These are phyloP conservation scores for Enteromius anoplus DNA, from an alignment of 2,797 vertebrate genomes.

Conservation along the genomic window DNA sequence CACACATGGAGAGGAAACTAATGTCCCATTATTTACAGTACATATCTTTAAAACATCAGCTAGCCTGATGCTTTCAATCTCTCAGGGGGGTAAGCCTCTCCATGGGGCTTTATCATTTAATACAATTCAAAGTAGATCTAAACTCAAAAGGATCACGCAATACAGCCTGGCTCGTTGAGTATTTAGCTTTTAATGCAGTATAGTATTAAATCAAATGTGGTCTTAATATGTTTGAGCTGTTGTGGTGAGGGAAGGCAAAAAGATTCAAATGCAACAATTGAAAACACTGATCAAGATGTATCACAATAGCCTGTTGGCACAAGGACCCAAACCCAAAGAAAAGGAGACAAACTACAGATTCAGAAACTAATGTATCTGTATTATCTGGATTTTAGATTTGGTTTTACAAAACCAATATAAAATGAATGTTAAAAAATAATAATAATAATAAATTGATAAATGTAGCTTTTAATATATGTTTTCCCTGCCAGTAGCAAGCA, in stretches of 20 bases:
- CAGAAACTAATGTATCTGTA: not conserved
- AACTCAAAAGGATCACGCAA: constrained; percentile 57
- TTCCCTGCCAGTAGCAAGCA: no score
- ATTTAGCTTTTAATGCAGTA: constrained; percentile 63
- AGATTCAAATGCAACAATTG: constrained; percentile 35
- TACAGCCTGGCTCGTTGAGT: constrained; percentile 50
- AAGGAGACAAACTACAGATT: not conserved
- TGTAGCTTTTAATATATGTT: not conserved
- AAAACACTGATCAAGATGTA: constrained; percentile 52
- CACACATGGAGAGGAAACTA: constrained; percentile 11
- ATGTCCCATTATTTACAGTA: constrained; percentile 9
- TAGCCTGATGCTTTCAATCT: constrained; percentile 45
- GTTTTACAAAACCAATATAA: not conserved
- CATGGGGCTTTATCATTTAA: constrained; percentile 53
- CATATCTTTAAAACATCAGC: constrained; percentile 48
- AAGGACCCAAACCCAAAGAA: constrained; percentile 31
- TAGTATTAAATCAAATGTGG: constrained; percentile 62
- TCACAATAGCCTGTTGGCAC: constrained; percentile 47
- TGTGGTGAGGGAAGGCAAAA: constrained; percentile 55
- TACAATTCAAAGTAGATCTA: constrained; percentile 62
- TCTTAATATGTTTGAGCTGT: constrained; percentile 65
- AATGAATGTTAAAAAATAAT: no score
- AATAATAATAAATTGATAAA: no score
- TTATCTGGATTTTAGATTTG: not conserved
- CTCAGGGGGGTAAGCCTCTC: constrained; percentile 12